phyloP scores from a whole-genome alignment of 2,797 vertebrate genomes.

The Takifugu ocellatus region DNA sequence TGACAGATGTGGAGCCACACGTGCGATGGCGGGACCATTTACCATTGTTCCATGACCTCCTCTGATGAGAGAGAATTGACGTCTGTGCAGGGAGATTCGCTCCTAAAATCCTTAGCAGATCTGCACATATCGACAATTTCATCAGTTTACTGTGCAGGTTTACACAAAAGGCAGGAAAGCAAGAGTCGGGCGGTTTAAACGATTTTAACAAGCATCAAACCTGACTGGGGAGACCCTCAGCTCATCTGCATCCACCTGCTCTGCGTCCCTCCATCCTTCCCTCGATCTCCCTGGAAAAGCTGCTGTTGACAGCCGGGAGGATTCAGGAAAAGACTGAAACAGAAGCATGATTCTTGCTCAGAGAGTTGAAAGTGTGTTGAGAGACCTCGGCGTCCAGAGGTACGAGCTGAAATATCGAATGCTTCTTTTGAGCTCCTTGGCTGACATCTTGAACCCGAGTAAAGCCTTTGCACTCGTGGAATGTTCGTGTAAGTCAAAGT shows the following conservation, averaged over 20 bases:
- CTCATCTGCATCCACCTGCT: slow-evolving; percentile 19
- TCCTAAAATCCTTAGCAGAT: slow-evolving; percentile 37
- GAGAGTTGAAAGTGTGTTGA: slow-evolving; percentile 2
- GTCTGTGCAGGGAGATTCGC: slow-evolving; percentile 48
- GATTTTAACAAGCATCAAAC: slow-evolving; percentile 21
- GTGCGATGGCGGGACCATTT: slow-evolving; percentile 37
- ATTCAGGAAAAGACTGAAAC: slow-evolving; percentile 37
- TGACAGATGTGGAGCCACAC: neutral
- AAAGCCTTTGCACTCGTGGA: slow-evolving; percentile 23
- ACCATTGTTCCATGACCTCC: slow-evolving; percentile 91
- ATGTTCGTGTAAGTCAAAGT: slow-evolving; percentile 47
- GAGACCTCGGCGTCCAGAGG: neutral
- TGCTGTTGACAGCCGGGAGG: slow-evolving; percentile 32
- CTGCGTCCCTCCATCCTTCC: slow-evolving; percentile 71
- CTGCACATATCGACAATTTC: neutral
- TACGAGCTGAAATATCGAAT: slow-evolving; percentile 18
- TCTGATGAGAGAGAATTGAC: slow-evolving; percentile 71
- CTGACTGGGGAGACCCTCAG: slow-evolving; percentile 44
- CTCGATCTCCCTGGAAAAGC: slow-evolving; percentile 52
- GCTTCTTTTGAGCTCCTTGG: slow-evolving; percentile 40
- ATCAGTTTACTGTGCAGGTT: neutral
- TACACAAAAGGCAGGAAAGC: neutral
- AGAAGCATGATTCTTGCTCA: slow-evolving; percentile 6
- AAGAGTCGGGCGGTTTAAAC: neutral
- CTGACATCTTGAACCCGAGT: slow-evolving; percentile 14